Conservation (phyloP, 2,888 invertebrate species). For the Eupithecia inturbata region DNA sequence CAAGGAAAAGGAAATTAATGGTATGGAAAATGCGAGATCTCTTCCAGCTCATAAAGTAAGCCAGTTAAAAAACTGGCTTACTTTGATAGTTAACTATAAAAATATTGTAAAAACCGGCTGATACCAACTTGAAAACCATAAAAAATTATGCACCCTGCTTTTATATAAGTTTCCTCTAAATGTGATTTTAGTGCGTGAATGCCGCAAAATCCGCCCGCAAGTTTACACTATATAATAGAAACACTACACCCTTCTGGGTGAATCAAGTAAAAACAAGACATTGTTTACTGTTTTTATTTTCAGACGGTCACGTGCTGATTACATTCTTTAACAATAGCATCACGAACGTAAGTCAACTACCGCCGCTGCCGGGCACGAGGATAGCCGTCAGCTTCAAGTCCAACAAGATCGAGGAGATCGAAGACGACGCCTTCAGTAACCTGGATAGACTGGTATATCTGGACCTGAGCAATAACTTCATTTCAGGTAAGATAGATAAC, state of each 20-base stretch:
- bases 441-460: slow-evolving; percentile 78
- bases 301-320: slow-evolving; percentile 77
- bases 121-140: too few relatives aligned
- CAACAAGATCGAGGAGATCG: slow-evolving; percentile 80
- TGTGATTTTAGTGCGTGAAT: background rate
- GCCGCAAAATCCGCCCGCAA: background rate
- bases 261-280: slow-evolving; percentile 12
- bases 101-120: too few relatives aligned
- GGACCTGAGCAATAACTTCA: slow-evolving; percentile 83
- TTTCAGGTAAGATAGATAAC: slow-evolving; percentile 70
- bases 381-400: slow-evolving; percentile 81
- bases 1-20: too few relatives aligned
- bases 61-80: too few relatives aligned
- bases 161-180: too few relatives aligned
- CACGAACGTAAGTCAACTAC: slow-evolving; percentile 73
- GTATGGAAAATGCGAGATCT: too few relatives aligned
- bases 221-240: background rate
- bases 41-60: too few relatives aligned
- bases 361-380: slow-evolving; percentile 68
- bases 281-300: slow-evolving; percentile 44
- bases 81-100: too few relatives aligned
- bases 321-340: slow-evolving; percentile 85
- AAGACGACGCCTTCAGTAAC: slow-evolving; percentile 79
- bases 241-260: background rate
- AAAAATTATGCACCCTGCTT: too few relatives aligned